These are phyloP conservation scores for Seira sanloemensis DNA, from an alignment of 2,888 invertebrate species.

Conservation along the genomic window DNA sequence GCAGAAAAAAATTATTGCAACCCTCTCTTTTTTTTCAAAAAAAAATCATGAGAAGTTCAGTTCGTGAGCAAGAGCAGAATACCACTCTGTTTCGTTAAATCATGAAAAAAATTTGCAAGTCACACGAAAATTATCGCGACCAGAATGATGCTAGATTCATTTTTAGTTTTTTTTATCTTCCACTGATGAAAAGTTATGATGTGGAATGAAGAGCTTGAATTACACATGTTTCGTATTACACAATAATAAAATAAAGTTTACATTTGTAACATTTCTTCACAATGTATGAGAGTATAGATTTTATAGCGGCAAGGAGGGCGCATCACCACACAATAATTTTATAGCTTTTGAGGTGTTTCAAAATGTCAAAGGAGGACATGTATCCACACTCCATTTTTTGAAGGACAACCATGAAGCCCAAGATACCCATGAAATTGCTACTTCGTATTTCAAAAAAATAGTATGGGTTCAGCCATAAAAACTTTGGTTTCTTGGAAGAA, in stretches of 20 bases:
- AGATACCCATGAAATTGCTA: constrained; percentile 18
- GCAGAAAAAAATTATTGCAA: constrained; percentile 34
- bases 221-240: neutral
- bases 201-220: neutral
- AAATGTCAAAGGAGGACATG: constrained; percentile 56
- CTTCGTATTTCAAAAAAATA: constrained; percentile 11
- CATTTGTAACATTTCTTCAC: neutral
- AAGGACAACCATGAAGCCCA: constrained; percentile 19
- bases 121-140: constrained; percentile 14
- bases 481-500: constrained; percentile 21
- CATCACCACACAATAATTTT: constrained; percentile 17
- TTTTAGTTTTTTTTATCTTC: no score
- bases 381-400: constrained; percentile 40
- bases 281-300: neutral
- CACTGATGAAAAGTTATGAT: neutral
- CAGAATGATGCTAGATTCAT: neutral
- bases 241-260: constrained; percentile 11
- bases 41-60: no score
- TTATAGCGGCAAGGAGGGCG: neutral
- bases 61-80: neutral
- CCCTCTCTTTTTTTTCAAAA: constrained; percentile 20
- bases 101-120: constrained; percentile 37
- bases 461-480: constrained; percentile 45
- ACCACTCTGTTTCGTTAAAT: constrained; percentile 8
- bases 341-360: constrained; percentile 47